A percentile compares a stretch with the other conserved stretches of the same genome.
These are phyloP conservation scores for Aleiodes testaceus DNA, from an alignment of 2,888 invertebrate genomes.

Conservation along the genomic window DNA sequence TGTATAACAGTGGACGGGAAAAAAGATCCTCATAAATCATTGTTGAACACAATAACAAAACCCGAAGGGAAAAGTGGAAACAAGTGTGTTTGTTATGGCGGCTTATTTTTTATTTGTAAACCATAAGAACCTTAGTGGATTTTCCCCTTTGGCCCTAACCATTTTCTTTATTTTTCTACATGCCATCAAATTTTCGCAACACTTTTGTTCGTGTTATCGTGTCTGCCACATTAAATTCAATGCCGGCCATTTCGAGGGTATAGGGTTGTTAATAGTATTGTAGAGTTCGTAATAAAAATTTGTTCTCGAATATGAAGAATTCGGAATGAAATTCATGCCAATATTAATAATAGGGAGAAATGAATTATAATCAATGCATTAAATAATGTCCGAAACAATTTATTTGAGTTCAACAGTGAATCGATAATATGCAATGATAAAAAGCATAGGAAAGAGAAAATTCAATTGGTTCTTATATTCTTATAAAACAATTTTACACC, in stretches of 20 bases:
- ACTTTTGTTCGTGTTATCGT: background rate
- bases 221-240: too few species aligned
- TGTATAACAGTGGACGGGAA: conserved; percentile 52
- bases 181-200: background rate
- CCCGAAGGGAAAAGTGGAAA: background rate
- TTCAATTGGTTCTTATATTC: background rate
- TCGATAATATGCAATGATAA: too few species aligned
- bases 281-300: too few species aligned
- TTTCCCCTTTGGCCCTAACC: background rate
- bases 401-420: too few species aligned
- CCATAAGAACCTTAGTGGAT: background rate
- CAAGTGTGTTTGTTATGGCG: background rate
- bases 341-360: too few species aligned
- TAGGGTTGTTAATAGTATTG: too few species aligned
- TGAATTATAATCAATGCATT: too few species aligned
- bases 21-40: conserved; percentile 57
- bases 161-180: background rate
- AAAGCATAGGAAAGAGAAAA: too few species aligned
- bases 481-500: background rate
- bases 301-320: too few species aligned
- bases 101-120: background rate
- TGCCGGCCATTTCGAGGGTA: too few species aligned
- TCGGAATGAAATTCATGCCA: too few species aligned
- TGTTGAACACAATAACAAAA: conserved; percentile 51
- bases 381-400: too few species aligned